These are phyloP conservation scores for Pachypeltis micranthus DNA, from an alignment of 1,140 invertebrate genomes.

Conservation along the genomic window DNA sequence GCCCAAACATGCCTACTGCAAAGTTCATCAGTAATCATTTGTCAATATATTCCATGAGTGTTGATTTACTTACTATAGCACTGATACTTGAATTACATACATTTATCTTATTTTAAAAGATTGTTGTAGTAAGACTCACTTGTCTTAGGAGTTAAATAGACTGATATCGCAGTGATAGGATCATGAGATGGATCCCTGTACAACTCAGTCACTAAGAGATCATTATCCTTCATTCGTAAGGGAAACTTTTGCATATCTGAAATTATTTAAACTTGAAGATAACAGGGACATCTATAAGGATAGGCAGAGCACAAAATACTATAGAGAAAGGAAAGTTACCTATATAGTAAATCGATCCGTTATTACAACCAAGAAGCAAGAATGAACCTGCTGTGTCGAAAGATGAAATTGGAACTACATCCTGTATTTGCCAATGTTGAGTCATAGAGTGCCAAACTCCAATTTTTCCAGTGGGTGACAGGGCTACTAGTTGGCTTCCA, in stretches of 20 bases:
- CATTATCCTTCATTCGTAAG: slow-evolving; percentile 96
- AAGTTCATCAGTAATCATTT: too few species aligned
- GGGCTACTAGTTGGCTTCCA: slow-evolving; percentile 87
- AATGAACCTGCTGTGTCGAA: slow-evolving; percentile 95
- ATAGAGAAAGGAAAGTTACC: slow-evolving; percentile 55
- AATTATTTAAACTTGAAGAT: too few species aligned
- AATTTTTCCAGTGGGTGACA: slow-evolving; percentile 89
- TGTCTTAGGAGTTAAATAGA: slow-evolving; percentile 95
- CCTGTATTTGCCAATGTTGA: slow-evolving; percentile 95
- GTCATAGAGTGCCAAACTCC: slow-evolving; percentile 98
- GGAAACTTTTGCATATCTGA: slow-evolving; percentile 99
- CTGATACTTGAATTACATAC: too few species aligned
- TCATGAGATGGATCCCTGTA: slow-evolving; percentile 90
- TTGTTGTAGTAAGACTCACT: slow-evolving; percentile 55
- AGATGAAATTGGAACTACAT: slow-evolving; percentile 85
- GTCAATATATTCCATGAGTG: too few species aligned
- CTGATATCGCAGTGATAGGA: slow-evolving; percentile 94
- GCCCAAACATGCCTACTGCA: too few species aligned
- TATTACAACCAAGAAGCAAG: slow-evolving; percentile 84
- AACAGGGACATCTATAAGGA: too few species aligned
- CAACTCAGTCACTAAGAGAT: slow-evolving; percentile 90
- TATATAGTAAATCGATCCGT: slow-evolving; percentile 95
- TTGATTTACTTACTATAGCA: too few species aligned
- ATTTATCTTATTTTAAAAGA: too few species aligned
- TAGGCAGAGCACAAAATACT: too few species aligned